A percentile compares a stretch with the other conserved stretches of the same genome.
Evolutionary conservation across 2,113 vertebrate species (phyloP).

Genomic region (Chaetops frenatus): DNA sequence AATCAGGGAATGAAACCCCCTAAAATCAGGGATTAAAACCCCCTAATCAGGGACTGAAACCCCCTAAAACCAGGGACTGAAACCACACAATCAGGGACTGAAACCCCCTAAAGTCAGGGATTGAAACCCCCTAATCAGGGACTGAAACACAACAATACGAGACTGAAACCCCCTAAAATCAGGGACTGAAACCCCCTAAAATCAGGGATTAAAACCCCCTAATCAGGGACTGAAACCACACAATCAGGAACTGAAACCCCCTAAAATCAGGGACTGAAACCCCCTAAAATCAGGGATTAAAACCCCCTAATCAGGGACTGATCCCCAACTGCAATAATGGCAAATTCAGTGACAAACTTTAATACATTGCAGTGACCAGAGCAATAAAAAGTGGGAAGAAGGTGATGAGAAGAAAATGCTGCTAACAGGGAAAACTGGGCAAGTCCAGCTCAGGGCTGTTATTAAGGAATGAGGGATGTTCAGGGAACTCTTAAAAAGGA

Average conservation of each 20-base stretch:
- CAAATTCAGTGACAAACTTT: not conserved
- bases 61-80: not conserved
- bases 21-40: no score
- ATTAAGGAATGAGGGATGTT: rapidly evolving
- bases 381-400: rapidly evolving
- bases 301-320: not conserved
- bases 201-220: no score
- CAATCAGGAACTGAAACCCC: no score
- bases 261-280: not conserved
- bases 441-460: not conserved
- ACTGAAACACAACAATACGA: no score
- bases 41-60: not conserved
- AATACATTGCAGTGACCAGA: rapidly evolving
- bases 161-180: no score
- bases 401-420: not conserved
- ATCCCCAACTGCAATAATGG: rapidly evolving
- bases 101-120: no score
- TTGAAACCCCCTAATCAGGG: not conserved
- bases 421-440: rapidly evolving
- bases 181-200: no score
- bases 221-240: no score
- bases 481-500: not conserved
- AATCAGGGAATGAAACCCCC: not conserved
- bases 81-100: no score
- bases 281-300: no score